These are phyloP conservation scores for Tridacna gigas DNA, from an alignment of 2,888 invertebrate species.

Conservation along the genomic window DNA sequence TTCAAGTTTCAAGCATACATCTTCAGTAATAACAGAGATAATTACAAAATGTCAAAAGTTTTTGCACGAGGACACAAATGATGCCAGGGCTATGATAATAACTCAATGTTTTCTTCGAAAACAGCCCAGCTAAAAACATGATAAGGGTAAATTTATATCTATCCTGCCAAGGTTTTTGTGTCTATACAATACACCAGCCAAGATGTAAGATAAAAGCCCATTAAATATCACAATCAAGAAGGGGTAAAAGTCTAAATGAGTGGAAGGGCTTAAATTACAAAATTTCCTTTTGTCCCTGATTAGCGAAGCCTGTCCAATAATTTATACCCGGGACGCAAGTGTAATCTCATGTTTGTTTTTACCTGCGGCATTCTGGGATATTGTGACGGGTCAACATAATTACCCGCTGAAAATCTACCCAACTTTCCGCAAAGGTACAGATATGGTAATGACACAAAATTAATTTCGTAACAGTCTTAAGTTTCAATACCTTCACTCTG, in stretches of 20 bases:
- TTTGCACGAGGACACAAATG: too few species aligned
- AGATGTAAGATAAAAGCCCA: conserved; percentile 64
- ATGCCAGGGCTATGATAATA: too few species aligned
- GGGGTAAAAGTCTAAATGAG: conserved; percentile 65
- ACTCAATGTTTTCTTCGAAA: too few species aligned
- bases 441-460: conserved; percentile 30
- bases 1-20: too few species aligned
- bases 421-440: conserved; percentile 36
- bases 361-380: conserved; percentile 61
- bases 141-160: conserved; percentile 59
- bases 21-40: too few species aligned
- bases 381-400: conserved; percentile 55
- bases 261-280: conserved; percentile 62
- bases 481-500: background rate
- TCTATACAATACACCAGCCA: conserved; percentile 41
- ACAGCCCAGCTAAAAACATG: too few species aligned
- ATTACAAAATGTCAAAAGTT: too few species aligned
- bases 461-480: conserved; percentile 13
- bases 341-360: conserved; percentile 67
- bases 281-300: conserved; percentile 64
- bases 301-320: conserved; percentile 64
- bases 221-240: conserved; percentile 63
- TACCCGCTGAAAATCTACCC: conserved; percentile 51
- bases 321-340: conserved; percentile 65
- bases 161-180: conserved; percentile 44